Evolutionary conservation across 1,140 invertebrate species (phyloP).

Genomic region (Aphelenchoides avenae): DNA sequence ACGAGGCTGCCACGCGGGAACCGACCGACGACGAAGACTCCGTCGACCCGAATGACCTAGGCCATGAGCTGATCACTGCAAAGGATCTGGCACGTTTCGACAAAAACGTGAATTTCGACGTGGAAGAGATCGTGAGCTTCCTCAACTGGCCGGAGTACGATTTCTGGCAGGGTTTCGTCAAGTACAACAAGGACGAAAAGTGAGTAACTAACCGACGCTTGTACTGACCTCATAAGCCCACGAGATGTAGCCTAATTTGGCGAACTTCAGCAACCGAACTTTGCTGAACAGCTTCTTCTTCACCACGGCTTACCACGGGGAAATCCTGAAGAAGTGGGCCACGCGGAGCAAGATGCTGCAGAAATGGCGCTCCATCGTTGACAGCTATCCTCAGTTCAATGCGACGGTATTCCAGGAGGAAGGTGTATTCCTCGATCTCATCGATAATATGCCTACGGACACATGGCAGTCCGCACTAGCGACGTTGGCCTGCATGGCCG

Average conservation of each 20-base stretch:
- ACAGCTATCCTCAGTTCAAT: conserved; percentile 48
- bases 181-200: not conserved
- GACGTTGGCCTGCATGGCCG: conserved; percentile 56
- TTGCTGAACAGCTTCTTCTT: conserved; percentile 56
- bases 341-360: conserved; percentile 40
- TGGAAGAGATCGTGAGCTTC: conserved; percentile 43
- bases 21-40: conserved; percentile 12
- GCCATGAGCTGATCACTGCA: not conserved
- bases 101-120: conserved; percentile 23
- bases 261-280: conserved; percentile 30
- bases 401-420: conserved; percentile 56
- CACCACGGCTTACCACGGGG: conserved; percentile 50
- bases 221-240: not conserved
- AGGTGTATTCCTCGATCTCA: conserved; percentile 59
- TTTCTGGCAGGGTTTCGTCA: conserved; percentile 48
- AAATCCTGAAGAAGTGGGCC: conserved; percentile 38
- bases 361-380: conserved; percentile 46
- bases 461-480: conserved; percentile 59
- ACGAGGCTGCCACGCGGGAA: conserved; percentile 28
- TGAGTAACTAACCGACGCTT: not conserved
- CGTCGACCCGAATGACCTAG: no score
- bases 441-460: conserved; percentile 61
- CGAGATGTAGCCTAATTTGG: not conserved
- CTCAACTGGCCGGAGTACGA: conserved; percentile 52
- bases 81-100: conserved; percentile 15